Evolutionary conservation across 2,797 vertebrate species (phyloP).

Genomic region (Anabacerthia variegaticeps): DNA sequence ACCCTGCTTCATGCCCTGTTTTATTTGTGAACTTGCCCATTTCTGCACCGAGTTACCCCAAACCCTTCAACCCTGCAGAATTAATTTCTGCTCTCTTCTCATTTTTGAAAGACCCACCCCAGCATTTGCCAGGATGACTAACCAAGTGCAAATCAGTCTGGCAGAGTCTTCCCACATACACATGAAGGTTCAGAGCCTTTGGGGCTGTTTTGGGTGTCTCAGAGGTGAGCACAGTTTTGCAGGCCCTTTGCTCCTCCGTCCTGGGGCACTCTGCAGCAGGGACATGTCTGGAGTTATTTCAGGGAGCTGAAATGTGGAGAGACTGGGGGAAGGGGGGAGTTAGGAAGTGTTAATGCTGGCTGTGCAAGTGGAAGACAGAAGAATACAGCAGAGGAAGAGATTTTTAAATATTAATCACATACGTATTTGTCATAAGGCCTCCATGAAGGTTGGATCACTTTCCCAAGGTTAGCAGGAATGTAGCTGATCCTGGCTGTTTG

Average conservation of each 20-base stretch:
- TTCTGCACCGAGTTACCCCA: neutral
- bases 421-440: neutral
- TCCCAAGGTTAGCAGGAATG: neutral
- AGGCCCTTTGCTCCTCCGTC: neutral
- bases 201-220: neutral
- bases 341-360: neutral
- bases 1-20: neutral
- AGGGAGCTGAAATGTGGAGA: neutral
- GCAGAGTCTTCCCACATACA: neutral
- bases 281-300: neutral
- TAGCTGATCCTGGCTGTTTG: neutral
- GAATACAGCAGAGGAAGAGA: neutral
- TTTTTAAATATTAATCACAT: neutral
- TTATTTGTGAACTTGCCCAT: neutral
- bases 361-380: neutral
- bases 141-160: neutral
- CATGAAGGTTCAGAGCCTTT: neutral
- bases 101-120: neutral
- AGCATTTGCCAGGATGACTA: slow-evolving; percentile 35
- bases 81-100: neutral
- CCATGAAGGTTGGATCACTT: neutral
- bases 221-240: neutral
- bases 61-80: neutral
- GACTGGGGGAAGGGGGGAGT: neutral
- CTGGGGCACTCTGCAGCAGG: neutral